Conservation (phyloP, 35 echinoderm and acorn worm species). For the Apostichopus californicus region DNA sequence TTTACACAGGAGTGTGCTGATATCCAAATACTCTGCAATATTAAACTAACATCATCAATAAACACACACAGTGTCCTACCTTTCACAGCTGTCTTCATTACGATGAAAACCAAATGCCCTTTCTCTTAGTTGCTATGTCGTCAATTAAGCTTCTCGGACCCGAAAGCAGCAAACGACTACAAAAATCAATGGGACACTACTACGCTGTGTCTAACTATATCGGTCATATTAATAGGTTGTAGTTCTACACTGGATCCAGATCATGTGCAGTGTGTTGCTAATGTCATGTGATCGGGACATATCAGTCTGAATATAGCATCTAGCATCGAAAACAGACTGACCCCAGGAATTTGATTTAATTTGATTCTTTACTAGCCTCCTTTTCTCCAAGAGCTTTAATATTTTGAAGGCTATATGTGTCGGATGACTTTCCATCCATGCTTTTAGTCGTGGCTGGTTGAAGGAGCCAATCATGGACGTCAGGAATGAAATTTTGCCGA, state of each 20-base stretch:
- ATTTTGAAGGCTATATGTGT: conserved; percentile 2
- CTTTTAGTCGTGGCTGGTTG: neutral
- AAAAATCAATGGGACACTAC: conserved; percentile 26
- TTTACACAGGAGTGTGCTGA: too few relatives aligned
- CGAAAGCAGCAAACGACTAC: neutral
- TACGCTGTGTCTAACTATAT: too few relatives aligned
- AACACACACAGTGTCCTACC: neutral
- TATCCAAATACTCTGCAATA: too few relatives aligned
- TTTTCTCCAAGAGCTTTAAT: neutral
- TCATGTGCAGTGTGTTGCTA: neutral
- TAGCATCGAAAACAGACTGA: neutral
- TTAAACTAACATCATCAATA: too few relatives aligned
- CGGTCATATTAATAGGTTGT: too few relatives aligned
- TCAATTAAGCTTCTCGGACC: neutral
- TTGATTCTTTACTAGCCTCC: neutral
- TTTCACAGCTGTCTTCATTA: conserved; percentile 8
- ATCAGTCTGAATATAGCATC: neutral
- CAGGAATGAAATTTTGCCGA: neutral
- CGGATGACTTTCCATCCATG: neutral
- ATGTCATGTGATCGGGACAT: conserved; percentile 3
- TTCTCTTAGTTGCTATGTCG: neutral
- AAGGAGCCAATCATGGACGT: neutral
- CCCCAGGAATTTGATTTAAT: conserved; percentile 39
- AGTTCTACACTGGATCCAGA: neutral
- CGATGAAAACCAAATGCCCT: neutral